phyloP scores from a whole-genome alignment of 2,888 invertebrate species.

The Philopedon plagiatum region DNA sequence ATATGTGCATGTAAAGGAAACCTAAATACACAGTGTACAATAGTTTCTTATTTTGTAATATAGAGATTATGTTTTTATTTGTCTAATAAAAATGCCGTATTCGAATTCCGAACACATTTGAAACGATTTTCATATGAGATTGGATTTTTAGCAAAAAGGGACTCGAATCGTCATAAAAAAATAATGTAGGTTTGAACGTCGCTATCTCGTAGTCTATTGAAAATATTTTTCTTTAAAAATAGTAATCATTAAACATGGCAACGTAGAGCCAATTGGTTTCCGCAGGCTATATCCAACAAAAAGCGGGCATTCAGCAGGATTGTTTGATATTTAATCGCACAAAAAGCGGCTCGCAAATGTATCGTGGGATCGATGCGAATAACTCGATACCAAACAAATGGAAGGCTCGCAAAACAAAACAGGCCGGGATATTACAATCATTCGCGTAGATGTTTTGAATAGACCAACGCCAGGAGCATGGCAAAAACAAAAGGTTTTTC shows the following conservation, averaged over 20 bases:
- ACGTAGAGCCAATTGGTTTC: not conserved
- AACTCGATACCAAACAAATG: conserved; percentile 16
- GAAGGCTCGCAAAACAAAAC: conserved; percentile 5
- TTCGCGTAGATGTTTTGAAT: conserved; percentile 31
- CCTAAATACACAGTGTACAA: too few species aligned
- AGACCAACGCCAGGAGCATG: not conserved
- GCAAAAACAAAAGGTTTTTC: conserved; percentile 25
- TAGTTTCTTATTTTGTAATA: too few species aligned
- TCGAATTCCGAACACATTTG: too few species aligned
- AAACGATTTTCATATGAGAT: too few species aligned
- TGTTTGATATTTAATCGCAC: conserved; percentile 23
- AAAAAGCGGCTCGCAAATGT: conserved; percentile 15
- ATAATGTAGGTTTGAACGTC: too few species aligned
- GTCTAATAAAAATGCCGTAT: too few species aligned
- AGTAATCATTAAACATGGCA: not conserved
- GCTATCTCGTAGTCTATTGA: too few species aligned
- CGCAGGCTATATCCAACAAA: not conserved
- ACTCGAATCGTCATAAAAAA: too few species aligned
- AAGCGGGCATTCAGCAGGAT: conserved; percentile 9
- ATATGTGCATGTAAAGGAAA: too few species aligned
- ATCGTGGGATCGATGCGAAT: conserved; percentile 19
- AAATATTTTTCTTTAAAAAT: not conserved
- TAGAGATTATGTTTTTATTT: too few species aligned
- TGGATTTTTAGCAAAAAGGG: too few species aligned
- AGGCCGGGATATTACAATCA: conserved; percentile 24